phyloP scores from a whole-genome alignment of 2,113 vertebrate species.

The Eolophus roseicapilla region DNA sequence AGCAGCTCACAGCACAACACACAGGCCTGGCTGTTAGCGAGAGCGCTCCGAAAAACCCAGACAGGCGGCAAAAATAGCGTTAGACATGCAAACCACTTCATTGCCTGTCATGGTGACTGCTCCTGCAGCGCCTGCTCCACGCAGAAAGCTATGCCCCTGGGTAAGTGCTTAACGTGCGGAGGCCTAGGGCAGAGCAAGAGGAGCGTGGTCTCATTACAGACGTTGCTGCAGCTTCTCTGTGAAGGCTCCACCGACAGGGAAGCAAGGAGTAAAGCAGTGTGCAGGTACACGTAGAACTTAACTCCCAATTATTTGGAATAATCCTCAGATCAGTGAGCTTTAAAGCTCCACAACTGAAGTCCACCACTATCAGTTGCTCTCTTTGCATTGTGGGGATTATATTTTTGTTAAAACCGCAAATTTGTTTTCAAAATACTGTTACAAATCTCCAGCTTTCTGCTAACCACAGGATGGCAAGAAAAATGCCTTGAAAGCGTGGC shows the following conservation, averaged over 20 bases:
- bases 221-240: not conserved
- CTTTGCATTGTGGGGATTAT: not conserved
- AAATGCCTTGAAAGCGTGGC: rapidly evolving
- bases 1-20: not conserved
- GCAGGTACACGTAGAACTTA: not conserved
- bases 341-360: not conserved
- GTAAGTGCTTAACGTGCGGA: not conserved
- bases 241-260: not conserved
- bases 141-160: not conserved
- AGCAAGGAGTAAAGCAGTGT: not conserved
- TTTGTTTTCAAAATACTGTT: not conserved
- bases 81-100: not conserved
- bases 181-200: not conserved
- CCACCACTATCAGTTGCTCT: not conserved
- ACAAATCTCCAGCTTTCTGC: not conserved
- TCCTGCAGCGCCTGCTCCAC: not conserved
- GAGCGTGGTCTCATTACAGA: not conserved
- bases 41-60: not conserved
- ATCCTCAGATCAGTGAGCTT: not conserved
- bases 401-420: not conserved
- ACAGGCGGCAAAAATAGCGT: not conserved
- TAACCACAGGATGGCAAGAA: not conserved
- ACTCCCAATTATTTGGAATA: not conserved
- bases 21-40: not conserved
- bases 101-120: not conserved